Evolutionary conservation across 2,113 vertebrate genomes (phyloP).

Genomic region (Rattus rattus): DNA sequence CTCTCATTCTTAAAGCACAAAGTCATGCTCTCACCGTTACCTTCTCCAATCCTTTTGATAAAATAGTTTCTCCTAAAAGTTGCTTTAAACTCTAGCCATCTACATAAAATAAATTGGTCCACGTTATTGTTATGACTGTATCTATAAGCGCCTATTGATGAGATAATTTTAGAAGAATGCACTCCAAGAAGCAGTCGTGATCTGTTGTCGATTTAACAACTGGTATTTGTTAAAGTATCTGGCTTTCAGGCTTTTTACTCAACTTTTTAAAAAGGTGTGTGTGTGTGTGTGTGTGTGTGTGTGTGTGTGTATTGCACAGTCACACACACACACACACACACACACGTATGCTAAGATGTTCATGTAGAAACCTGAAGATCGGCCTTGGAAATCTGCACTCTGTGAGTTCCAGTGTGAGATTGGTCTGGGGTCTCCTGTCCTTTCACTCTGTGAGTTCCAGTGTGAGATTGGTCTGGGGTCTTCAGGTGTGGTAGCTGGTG

Average conservation of each 20-base stretch:
- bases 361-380: not conserved
- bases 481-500: no score
- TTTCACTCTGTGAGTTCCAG: not conserved
- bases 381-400: not conserved
- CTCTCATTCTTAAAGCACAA: slow-evolving; percentile 49
- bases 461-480: not conserved
- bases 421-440: not conserved
- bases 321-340: no score
- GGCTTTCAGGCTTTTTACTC: not conserved
- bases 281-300: not conserved
- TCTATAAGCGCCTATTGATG: slow-evolving; percentile 57
- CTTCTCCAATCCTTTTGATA: slow-evolving; percentile 25
- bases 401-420: not conserved
- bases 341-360: not conserved
- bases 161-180: slow-evolving; percentile 20
- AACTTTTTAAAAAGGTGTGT: not conserved
- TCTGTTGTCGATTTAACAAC: not conserved
- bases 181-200: not conserved
- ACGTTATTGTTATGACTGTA: slow-evolving; percentile 34
- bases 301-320: not conserved
- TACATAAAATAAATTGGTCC: not conserved
- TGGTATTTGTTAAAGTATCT: not conserved
- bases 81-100: slow-evolving; percentile 25
- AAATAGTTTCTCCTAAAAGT: not conserved
- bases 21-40: slow-evolving; percentile 17